These are phyloP conservation scores for Sinocyclocheilus maitianheensis DNA, from an alignment of 2,113 vertebrate species.

Conservation along the genomic window DNA sequence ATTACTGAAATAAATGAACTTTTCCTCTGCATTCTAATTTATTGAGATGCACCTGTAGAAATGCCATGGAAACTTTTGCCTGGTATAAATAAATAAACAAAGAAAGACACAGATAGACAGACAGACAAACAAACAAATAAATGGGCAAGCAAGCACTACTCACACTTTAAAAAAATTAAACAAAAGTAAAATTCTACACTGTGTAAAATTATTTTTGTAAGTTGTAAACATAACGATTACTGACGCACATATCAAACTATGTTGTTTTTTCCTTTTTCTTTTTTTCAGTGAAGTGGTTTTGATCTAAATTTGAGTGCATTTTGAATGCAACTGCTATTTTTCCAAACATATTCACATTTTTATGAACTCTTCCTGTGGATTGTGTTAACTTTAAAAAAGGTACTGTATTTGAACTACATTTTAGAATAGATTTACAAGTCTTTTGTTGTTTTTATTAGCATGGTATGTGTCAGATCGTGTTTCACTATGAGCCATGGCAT, in stretches of 20 bases:
- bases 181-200: background rate
- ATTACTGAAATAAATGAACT: too few species aligned
- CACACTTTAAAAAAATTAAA: background rate
- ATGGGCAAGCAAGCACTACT: background rate
- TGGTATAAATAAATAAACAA: too few species aligned
- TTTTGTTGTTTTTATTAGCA: slow-evolving; percentile 20
- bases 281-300: too few species aligned
- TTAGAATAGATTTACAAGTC: slow-evolving; percentile 13
- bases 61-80: background rate
- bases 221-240: too few species aligned
- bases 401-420: slow-evolving; percentile 19
- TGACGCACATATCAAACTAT: too few species aligned
- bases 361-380: background rate
- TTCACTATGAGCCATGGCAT: slow-evolving; percentile 48
- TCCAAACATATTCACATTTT: background rate
- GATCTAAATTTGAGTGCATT: background rate
- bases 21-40: too few species aligned
- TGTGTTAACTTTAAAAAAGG: background rate
- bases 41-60: too few species aligned
- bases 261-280: too few species aligned
- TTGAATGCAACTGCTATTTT: background rate
- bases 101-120: too few species aligned
- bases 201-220: too few species aligned
- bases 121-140: too few species aligned
- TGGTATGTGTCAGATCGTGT: slow-evolving; percentile 14